These are phyloP conservation scores for Marasmarcha lunaedactyla DNA, from an alignment of 2,888 invertebrate genomes.

Conservation along the genomic window DNA sequence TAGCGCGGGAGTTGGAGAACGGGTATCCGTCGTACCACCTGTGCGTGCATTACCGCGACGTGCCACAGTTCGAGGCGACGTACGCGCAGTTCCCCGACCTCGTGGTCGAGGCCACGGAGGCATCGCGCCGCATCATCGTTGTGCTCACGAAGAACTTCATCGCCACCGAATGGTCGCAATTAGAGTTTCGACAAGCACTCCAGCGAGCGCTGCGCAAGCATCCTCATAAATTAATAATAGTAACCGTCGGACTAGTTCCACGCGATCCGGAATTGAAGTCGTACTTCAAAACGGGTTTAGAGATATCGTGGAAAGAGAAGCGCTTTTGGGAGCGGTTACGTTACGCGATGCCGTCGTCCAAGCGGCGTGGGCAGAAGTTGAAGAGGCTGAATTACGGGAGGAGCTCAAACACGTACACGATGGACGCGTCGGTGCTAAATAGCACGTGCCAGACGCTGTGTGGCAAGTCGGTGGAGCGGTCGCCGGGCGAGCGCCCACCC, in stretches of 20 bases:
- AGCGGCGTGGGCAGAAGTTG: conserved; percentile 70
- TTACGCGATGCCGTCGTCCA: conserved; percentile 88
- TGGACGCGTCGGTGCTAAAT: conserved; percentile 75
- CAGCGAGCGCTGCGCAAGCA: conserved; percentile 88
- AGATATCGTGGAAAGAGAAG: conserved; percentile 90
- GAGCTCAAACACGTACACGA: conserved; percentile 88
- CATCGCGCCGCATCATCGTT: conserved; percentile 87
- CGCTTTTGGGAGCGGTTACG: conserved; percentile 95
- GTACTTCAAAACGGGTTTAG: conserved; percentile 88
- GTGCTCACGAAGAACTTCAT: conserved; percentile 90
- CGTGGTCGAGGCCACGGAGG: conserved; percentile 88
- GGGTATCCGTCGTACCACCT: conserved; percentile 83
- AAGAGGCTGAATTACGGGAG: conserved; percentile 77
- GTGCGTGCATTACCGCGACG: conserved; percentile 89
- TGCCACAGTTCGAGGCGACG: conserved; percentile 78
- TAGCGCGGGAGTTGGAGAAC: conserved; percentile 88
- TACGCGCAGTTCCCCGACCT: conserved; percentile 80
- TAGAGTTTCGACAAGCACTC: conserved; percentile 90
- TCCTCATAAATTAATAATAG: conserved; percentile 87
- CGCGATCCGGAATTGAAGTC: conserved; percentile 89
- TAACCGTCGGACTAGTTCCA: conserved; percentile 83
- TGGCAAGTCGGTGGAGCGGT: conserved; percentile 67
- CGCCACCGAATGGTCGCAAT: conserved; percentile 92
- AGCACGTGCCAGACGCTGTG: conserved; percentile 73
- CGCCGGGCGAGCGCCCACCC: conserved; percentile 78